Percentiles rank a stretch among this genome's conserved stretches.
These are phyloP conservation scores for Anas platyrhynchos DNA, from an alignment of 2,113 vertebrate species.

Conservation along the genomic window DNA sequence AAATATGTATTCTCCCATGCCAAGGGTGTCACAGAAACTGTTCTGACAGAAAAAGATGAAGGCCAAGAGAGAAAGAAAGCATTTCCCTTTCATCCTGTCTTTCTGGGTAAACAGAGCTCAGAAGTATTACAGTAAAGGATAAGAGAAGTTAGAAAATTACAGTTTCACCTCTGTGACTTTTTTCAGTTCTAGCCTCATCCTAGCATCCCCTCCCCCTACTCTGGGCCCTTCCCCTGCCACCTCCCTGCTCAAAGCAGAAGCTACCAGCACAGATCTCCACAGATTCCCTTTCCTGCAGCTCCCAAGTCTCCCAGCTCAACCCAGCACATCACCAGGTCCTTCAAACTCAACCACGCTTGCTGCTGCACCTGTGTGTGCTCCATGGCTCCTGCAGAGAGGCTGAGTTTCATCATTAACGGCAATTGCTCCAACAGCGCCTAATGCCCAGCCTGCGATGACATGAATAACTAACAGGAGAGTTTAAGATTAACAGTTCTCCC, in stretches of 20 bases:
- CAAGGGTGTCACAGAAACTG: neutral
- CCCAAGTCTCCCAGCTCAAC: neutral
- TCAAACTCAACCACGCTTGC: neutral
- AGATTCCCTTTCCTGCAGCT: neutral
- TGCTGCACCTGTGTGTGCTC: rapidly evolving
- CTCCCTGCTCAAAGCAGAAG: neutral
- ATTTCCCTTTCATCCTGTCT: neutral
- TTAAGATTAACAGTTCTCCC: neutral
- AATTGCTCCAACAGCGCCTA: neutral
- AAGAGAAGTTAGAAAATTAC: neutral
- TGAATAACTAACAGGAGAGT: neutral
- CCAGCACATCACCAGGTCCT: neutral
- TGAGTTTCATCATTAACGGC: neutral
- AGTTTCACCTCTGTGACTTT: neutral
- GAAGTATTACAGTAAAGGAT: neutral
- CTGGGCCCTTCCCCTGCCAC: neutral
- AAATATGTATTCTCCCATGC: neutral
- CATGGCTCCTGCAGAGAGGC: neutral
- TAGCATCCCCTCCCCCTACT: neutral
- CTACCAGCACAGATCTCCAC: neutral
- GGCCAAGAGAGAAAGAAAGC: neutral
- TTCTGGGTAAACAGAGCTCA: neutral
- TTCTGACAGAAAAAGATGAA: neutral
- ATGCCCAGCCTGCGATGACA: neutral
- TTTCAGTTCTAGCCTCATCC: neutral